Evolutionary conservation across 2,797 vertebrate species (phyloP).

Genomic region (Microctenopoma lineatum): DNA sequence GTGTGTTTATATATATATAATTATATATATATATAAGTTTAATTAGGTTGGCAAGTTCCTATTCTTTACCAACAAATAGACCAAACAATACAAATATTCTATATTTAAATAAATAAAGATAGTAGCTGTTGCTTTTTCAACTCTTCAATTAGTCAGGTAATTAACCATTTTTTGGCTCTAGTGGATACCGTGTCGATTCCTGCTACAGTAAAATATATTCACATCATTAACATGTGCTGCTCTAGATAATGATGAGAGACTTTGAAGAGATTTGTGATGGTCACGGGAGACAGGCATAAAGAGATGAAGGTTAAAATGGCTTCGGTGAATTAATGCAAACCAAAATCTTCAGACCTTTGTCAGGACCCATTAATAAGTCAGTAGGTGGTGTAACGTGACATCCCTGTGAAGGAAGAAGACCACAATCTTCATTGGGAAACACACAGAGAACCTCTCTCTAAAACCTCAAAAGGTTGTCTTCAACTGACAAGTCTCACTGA

Average conservation of each 20-base stretch:
- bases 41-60: too few relatives aligned
- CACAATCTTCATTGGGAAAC: conserved; percentile 2
- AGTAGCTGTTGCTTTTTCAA: background rate
- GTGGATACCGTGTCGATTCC: conserved; percentile 5
- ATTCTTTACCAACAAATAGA: too few relatives aligned
- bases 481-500: conserved; percentile 46
- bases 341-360: conserved; percentile 25
- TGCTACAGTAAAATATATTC: conserved; percentile 1
- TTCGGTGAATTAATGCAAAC: conserved; percentile 44
- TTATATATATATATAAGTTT: too few relatives aligned
- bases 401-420: conserved; percentile 15
- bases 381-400: conserved; percentile 15
- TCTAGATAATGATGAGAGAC: conserved; percentile 6
- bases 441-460: conserved; percentile 37
- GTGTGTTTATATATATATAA: too few relatives aligned
- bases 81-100: too few relatives aligned
- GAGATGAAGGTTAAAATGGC: conserved; percentile 22
- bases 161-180: background rate
- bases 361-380: conserved; percentile 20
- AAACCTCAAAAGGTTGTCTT: conserved; percentile 45
- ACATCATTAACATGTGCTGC: conserved; percentile 4
- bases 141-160: background rate
- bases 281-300: background rate
- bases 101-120: background rate
- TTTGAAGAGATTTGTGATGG: conserved; percentile 8